Evolutionary conservation across 1,140 invertebrate species (phyloP).

Genomic region (Eurosta solidaginis): DNA sequence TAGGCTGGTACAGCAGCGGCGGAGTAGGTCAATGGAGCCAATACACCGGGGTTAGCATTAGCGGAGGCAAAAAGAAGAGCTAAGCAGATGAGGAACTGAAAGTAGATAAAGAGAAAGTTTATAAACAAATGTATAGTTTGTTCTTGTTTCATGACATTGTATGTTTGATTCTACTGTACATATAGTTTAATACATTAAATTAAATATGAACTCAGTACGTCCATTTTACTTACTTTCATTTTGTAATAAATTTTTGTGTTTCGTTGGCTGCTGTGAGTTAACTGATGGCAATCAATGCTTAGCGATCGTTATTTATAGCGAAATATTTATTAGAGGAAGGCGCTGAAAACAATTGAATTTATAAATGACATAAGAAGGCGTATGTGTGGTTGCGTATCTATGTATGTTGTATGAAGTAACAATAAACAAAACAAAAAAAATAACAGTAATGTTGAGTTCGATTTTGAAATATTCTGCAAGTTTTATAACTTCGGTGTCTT

Average conservation of each 20-base stretch:
- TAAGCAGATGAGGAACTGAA: slow-evolving; percentile 30
- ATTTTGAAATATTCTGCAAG: too few species aligned
- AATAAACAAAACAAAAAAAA: too few species aligned
- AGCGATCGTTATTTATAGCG: neutral
- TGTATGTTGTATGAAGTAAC: too few species aligned
- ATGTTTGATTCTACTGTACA: too few species aligned
- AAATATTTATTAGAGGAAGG: neutral
- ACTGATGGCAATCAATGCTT: neutral
- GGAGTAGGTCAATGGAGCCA: slow-evolving; percentile 22
- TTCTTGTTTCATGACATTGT: too few species aligned
- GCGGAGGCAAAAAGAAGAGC: slow-evolving; percentile 23
- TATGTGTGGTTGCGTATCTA: too few species aligned
- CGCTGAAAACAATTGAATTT: neutral
- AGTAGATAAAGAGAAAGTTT: neutral
- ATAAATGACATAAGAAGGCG: too few species aligned
- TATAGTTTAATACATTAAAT: too few species aligned
- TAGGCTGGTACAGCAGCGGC: slow-evolving; percentile 6
- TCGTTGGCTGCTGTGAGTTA: neutral
- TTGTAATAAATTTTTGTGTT: neutral
- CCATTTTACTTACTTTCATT: slow-evolving; percentile 9
- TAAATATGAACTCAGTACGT: too few species aligned
- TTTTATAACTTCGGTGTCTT: too few species aligned
- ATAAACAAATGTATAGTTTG: too few species aligned
- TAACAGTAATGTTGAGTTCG: too few species aligned
- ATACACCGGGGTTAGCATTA: slow-evolving; percentile 1